phyloP scores from a whole-genome alignment of 2,797 vertebrate genomes.

The Sebastes trivittatus region DNA sequence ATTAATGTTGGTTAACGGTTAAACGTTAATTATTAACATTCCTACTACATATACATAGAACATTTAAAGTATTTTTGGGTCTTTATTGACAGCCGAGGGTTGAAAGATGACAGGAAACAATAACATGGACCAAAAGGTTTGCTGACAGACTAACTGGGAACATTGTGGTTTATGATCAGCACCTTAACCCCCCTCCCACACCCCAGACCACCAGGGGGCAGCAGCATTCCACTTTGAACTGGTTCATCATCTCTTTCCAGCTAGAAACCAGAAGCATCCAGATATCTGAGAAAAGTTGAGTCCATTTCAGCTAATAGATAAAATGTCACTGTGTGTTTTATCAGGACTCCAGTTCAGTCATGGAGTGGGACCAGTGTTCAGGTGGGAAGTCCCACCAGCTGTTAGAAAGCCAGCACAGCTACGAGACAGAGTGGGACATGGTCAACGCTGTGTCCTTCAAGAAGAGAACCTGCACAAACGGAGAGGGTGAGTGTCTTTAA shows the following conservation, averaged over 20 bases:
- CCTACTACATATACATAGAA: no score
- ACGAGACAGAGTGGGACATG: slow-evolving; percentile 98
- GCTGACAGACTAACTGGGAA: no score
- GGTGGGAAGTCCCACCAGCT: slow-evolving; percentile 81
- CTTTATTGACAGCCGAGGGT: no score
- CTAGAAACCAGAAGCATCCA: neutral
- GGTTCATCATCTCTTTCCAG: neutral
- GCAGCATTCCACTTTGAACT: neutral
- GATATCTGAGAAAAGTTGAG: neutral
- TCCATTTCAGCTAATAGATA: neutral
- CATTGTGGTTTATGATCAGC: neutral
- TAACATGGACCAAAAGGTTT: no score
- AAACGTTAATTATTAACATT: no score
- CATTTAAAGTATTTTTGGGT: no score
- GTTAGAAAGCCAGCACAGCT: slow-evolving; percentile 88
- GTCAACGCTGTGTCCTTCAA: slow-evolving; percentile 92
- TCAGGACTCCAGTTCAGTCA: slow-evolving; percentile 96
- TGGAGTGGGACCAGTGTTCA: slow-evolving; percentile 90
- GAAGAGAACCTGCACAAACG: slow-evolving; percentile 87
- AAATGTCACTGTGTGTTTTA: neutral
- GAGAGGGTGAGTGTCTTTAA: slow-evolving; percentile 77
- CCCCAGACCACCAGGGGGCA: neutral
- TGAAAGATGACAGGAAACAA: no score
- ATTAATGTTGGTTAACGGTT: no score
- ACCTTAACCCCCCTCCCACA: neutral